Conservation (phyloP, 2,888 invertebrate species). For the Zonitis immaculata region DNA sequence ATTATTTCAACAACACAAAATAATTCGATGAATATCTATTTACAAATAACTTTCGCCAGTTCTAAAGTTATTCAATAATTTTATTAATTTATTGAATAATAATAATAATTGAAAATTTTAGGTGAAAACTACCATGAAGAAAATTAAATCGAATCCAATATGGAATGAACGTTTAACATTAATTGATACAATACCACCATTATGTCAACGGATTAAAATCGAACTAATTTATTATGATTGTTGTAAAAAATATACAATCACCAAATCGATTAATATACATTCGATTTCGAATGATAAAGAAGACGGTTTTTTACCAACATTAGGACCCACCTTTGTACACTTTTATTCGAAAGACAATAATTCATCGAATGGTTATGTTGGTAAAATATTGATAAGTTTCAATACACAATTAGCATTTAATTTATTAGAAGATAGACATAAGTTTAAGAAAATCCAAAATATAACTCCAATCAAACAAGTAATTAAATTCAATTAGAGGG, state of each 20-base stretch:
- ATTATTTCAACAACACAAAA: constrained; percentile 48
- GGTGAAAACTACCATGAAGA: constrained; percentile 58
- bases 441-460: constrained; percentile 11
- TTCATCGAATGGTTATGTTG: constrained; percentile 64
- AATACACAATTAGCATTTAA: constrained; percentile 61
- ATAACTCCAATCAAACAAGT: constrained; percentile 40
- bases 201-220: constrained; percentile 68
- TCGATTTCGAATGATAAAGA: constrained; percentile 57
- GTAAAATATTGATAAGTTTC: constrained; percentile 68
- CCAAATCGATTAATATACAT: constrained; percentile 55
- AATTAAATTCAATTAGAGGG: no score
- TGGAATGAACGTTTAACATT: constrained; percentile 77
- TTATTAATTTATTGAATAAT: no score
- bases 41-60: constrained; percentile 61
- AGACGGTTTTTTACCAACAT: constrained; percentile 71
- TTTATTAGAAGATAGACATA: constrained; percentile 22
- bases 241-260: constrained; percentile 47
- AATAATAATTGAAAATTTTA: no score
- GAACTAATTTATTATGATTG: constrained; percentile 52
- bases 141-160: constrained; percentile 58
- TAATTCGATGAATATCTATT: constrained; percentile 43
- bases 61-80: no score
- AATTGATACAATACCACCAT: constrained; percentile 76
- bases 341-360: constrained; percentile 63
- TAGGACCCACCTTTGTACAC: constrained; percentile 77